phyloP scores from a whole-genome alignment of 2,113 vertebrate genomes.

The Datnioides undecimradiatus region DNA sequence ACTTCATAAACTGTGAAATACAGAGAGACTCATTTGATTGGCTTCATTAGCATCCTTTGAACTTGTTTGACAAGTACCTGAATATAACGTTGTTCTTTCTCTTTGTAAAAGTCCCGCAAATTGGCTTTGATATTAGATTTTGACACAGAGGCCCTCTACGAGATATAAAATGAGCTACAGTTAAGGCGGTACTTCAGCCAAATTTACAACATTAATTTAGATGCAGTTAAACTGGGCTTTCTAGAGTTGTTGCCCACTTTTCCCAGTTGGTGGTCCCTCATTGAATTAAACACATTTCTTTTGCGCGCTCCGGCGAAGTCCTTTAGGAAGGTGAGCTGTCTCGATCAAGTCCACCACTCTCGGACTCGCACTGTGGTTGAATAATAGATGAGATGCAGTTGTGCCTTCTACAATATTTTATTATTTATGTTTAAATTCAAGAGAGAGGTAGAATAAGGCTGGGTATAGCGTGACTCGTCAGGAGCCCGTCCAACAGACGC shows the following conservation, averaged over 20 bases:
- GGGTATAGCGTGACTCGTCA: constrained; percentile 4
- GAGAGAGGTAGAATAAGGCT: constrained; percentile 1
- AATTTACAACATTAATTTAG: not conserved
- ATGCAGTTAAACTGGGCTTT: not conserved
- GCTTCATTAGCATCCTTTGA: no score
- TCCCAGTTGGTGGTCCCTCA: not conserved
- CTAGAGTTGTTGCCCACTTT: not conserved
- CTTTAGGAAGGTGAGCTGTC: not conserved
- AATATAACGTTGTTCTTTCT: no score
- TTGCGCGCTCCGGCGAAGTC: not conserved
- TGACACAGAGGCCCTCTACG: not conserved
- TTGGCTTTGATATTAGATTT: no score
- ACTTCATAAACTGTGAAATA: no score
- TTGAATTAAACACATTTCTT: not conserved
- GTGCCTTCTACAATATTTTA: constrained; percentile 62
- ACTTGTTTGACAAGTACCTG: no score
- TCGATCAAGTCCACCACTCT: constrained; percentile 19
- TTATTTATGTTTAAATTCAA: constrained; percentile 56
- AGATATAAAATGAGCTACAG: not conserved
- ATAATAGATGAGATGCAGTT: constrained; percentile 62
- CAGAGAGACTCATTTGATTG: no score
- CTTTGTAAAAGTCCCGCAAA: no score
- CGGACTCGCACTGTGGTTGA: constrained; percentile 36
- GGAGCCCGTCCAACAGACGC: not conserved
- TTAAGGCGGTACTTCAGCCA: not conserved